A percentile compares a stretch with the other conserved stretches of the same genome.
Evolutionary conservation across 2,888 invertebrate species (phyloP).

Genomic region (Lasioglossum pauxillum): DNA sequence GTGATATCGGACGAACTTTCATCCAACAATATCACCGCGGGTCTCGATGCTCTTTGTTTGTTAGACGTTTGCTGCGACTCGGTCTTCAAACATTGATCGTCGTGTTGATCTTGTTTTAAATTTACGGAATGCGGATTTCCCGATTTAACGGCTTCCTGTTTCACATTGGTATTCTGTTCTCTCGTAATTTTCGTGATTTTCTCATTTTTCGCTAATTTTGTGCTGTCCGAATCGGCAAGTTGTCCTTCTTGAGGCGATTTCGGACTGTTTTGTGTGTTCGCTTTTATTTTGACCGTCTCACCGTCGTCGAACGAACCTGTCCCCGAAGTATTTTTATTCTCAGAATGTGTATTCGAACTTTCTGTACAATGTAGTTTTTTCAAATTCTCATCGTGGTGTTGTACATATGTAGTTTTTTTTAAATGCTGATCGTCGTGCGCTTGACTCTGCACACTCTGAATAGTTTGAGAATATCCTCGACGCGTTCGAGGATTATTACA

Average conservation of each 20-base stretch:
- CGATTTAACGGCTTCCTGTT: slow-evolving; percentile 50
- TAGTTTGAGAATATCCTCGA: slow-evolving; percentile 71
- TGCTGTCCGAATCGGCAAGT: slow-evolving; percentile 62
- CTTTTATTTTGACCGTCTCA: slow-evolving; percentile 64
- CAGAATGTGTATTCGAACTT: slow-evolving; percentile 33
- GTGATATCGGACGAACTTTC: slow-evolving; percentile 80
- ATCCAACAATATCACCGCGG: slow-evolving; percentile 91
- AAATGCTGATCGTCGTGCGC: slow-evolving; percentile 71
- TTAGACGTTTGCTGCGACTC: slow-evolving; percentile 63
- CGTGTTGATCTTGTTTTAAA: slow-evolving; percentile 62
- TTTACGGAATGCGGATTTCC: slow-evolving; percentile 56
- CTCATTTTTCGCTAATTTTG: slow-evolving; percentile 66
- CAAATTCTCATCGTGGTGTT: slow-evolving; percentile 58
- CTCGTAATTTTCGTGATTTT: slow-evolving; percentile 65
- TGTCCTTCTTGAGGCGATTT: slow-evolving; percentile 59
- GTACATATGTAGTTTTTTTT: slow-evolving; percentile 69
- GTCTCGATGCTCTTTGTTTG: slow-evolving; percentile 83
- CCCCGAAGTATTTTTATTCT: slow-evolving; percentile 58
- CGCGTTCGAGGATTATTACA: slow-evolving; percentile 75
- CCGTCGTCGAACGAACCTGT: slow-evolving; percentile 61
- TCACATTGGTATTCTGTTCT: slow-evolving; percentile 68
- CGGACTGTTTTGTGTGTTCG: slow-evolving; percentile 44
- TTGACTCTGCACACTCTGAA: slow-evolving; percentile 62
- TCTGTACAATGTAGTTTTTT: slow-evolving; percentile 61
- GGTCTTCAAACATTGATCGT: slow-evolving; percentile 64